Conservation (phyloP, 2,888 invertebrate species). For the Meandrusa payeni region DNA sequence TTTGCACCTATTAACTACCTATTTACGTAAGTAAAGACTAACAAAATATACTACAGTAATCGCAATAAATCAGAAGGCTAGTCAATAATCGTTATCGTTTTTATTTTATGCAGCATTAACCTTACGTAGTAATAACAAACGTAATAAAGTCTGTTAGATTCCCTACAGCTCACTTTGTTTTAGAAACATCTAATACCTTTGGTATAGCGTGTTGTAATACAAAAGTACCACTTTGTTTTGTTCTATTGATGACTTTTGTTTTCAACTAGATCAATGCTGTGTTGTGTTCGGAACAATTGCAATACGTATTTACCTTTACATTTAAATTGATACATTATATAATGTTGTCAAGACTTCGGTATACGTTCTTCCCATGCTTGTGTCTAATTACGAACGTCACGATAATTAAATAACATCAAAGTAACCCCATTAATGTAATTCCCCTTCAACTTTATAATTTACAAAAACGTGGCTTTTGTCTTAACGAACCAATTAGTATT, state of each 20-base stretch:
- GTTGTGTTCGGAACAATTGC: slow-evolving; percentile 9
- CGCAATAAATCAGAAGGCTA: too few relatives aligned
- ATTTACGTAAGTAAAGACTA: too few relatives aligned
- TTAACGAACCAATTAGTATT: background rate
- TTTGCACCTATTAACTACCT: too few relatives aligned
- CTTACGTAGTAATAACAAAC: too few relatives aligned
- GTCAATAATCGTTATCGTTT: too few relatives aligned
- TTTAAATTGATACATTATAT: too few relatives aligned
- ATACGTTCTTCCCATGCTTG: too few relatives aligned
- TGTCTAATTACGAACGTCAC: slow-evolving; percentile 2
- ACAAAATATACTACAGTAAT: too few relatives aligned
- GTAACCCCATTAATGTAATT: slow-evolving; percentile 1
- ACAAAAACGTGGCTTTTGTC: background rate
- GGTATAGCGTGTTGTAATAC: slow-evolving; percentile 5
- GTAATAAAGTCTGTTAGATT: background rate
- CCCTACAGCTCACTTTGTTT: slow-evolving; percentile 5
- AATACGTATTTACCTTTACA: background rate
- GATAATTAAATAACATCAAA: slow-evolving; percentile 9
- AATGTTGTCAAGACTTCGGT: background rate
- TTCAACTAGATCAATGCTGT: slow-evolving; percentile 13
- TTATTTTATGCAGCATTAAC: too few relatives aligned
- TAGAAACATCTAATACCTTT: slow-evolving; percentile 1
- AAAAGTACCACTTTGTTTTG: slow-evolving; percentile 7
- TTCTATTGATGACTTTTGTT: slow-evolving; percentile 22
- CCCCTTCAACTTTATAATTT: background rate